phyloP scores from a whole-genome alignment of 2,888 invertebrate genomes.

The Cabera pusaria region DNA sequence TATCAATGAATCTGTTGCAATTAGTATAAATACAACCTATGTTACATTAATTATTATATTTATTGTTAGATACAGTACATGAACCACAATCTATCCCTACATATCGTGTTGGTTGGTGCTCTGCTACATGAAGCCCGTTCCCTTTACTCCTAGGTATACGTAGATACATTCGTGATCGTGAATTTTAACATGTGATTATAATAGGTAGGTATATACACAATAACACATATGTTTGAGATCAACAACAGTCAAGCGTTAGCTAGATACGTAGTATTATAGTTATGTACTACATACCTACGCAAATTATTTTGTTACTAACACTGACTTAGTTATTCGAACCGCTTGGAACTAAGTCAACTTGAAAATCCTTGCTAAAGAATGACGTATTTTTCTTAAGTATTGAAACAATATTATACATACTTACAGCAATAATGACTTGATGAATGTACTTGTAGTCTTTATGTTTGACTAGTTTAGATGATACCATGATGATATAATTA shows the following conservation, averaged over 20 bases:
- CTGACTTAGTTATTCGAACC: constrained; percentile 35
- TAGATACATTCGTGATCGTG: constrained; percentile 68
- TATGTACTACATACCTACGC: constrained; percentile 40
- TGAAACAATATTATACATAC: no score
- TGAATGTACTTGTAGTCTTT: constrained; percentile 37
- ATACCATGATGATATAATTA: constrained; percentile 41
- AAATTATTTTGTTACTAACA: constrained; percentile 20
- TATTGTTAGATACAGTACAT: constrained; percentile 66
- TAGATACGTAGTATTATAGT: constrained; percentile 41
- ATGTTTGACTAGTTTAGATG: constrained; percentile 62
- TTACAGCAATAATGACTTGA: no score
- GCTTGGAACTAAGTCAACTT: constrained; percentile 33
- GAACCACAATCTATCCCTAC: constrained; percentile 73
- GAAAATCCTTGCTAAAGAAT: no score
- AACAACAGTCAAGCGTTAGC: constrained; percentile 79
- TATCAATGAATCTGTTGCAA: constrained; percentile 52
- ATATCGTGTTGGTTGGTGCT: constrained; percentile 79
- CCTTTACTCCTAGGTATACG: constrained; percentile 55
- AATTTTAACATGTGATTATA: constrained; percentile 80
- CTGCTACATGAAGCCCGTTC: constrained; percentile 70
- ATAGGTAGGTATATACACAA: constrained; percentile 68
- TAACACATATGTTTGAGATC: constrained; percentile 76
- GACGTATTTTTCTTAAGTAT: no score
- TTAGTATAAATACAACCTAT: constrained; percentile 50
- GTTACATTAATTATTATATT: constrained; percentile 54